Conservation (phyloP, 2,113 vertebrate genomes). For the Hemicordylus capensis region DNA sequence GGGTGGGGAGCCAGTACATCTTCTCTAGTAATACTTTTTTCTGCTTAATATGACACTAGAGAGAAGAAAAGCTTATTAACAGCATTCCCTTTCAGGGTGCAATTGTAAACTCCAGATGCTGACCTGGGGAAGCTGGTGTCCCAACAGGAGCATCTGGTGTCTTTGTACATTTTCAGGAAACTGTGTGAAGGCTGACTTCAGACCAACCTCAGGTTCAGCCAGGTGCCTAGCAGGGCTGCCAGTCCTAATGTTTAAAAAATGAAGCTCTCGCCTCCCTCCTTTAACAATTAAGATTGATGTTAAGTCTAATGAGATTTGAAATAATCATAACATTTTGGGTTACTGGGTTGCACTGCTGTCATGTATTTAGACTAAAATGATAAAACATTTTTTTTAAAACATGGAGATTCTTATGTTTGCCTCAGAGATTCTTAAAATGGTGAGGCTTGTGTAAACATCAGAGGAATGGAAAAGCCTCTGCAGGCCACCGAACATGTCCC, state of each 20-base stretch:
- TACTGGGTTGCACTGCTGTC: neutral
- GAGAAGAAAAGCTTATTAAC: slow-evolving; percentile 51
- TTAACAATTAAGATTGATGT: slow-evolving; percentile 24
- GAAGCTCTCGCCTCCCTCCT: neutral
- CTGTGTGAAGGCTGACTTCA: slow-evolving; percentile 59
- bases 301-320: neutral
- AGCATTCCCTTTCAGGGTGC: slow-evolving; percentile 43
- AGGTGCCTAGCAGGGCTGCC: slow-evolving; percentile 59
- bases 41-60: slow-evolving; percentile 62
- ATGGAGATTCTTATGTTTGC: neutral
- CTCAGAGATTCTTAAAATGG: neutral
- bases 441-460: too few relatives aligned
- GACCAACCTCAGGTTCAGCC: slow-evolving; percentile 55
- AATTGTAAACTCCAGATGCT: slow-evolving; percentile 67
- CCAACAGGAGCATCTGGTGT: slow-evolving; percentile 69
- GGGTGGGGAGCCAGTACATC: slow-evolving; percentile 55
- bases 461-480: too few relatives aligned
- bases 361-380: neutral
- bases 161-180: slow-evolving; percentile 66
- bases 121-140: slow-evolving; percentile 60
- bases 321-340: slow-evolving; percentile 3
- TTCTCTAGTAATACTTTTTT: slow-evolving; percentile 56
- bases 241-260: neutral
- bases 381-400: too few relatives aligned
- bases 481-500: too few relatives aligned